These are phyloP conservation scores for Danio albolineatus DNA, from an alignment of 2,797 vertebrate genomes.

Conservation along the genomic window DNA sequence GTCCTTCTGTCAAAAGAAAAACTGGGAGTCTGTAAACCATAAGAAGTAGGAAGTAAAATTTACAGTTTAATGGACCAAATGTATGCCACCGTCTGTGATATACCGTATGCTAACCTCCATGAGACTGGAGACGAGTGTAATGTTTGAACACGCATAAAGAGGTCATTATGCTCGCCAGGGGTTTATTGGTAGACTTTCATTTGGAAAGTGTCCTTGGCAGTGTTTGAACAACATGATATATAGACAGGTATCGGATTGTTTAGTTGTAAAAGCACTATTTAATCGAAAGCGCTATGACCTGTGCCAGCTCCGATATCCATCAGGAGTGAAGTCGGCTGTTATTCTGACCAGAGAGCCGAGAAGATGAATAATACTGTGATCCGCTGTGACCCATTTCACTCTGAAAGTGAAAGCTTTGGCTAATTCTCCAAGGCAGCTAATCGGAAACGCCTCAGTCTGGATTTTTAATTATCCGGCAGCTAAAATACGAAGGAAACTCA, in stretches of 20 bases:
- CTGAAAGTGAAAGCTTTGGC: slow-evolving; percentile 13
- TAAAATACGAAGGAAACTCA: slow-evolving; percentile 39
- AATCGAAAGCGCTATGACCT: slow-evolving; percentile 43
- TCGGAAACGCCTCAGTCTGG: slow-evolving; percentile 51
- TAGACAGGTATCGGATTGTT: slow-evolving; percentile 15
- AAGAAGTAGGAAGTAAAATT: no score
- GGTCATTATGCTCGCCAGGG: not conserved
- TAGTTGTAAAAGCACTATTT: slow-evolving; percentile 24
- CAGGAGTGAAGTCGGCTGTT: slow-evolving; percentile 41
- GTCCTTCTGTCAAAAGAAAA: not conserved
- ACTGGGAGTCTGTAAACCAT: not conserved
- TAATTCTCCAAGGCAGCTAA: slow-evolving; percentile 50
- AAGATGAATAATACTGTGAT: slow-evolving; percentile 41
- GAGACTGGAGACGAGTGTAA: not conserved
- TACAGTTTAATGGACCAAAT: slow-evolving; percentile 7
- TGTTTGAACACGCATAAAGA: not conserved
- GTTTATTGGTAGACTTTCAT: slow-evolving; percentile 2
- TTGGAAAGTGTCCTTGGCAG: slow-evolving; percentile 32
- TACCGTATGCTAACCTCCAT: not conserved
- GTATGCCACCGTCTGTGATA: not conserved
- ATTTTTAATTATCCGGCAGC: slow-evolving; percentile 54
- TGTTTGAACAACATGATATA: slow-evolving; percentile 44
- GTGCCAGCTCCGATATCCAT: slow-evolving; percentile 29
- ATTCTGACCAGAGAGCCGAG: slow-evolving; percentile 23
- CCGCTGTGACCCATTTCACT: slow-evolving; percentile 4